phyloP scores from a whole-genome alignment of 2,113 vertebrate genomes.

The Pavo muticus region DNA sequence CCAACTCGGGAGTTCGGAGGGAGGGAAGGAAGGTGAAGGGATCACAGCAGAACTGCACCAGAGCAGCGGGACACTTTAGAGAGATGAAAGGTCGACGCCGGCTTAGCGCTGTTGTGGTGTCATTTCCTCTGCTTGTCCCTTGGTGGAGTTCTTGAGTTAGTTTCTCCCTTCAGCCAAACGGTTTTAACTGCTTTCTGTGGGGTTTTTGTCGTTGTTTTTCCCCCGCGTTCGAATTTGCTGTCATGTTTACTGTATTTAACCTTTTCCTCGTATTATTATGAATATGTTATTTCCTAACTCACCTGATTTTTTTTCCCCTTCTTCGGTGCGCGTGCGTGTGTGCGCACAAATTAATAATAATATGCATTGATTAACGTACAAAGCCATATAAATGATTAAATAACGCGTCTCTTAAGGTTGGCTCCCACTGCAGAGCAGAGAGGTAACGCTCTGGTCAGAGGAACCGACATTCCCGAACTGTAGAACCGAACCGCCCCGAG shows the following conservation, averaged over 20 bases:
- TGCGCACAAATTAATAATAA: neutral
- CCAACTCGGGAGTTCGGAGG: neutral
- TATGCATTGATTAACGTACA: neutral
- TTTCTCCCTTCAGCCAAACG: slow-evolving; percentile 64
- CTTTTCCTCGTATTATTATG: slow-evolving; percentile 65
- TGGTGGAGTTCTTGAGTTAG: slow-evolving; percentile 86
- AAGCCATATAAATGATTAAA: neutral
- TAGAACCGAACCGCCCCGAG: neutral
- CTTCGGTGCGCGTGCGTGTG: neutral
- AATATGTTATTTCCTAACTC: slow-evolving; percentile 41
- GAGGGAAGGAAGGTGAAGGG: neutral
- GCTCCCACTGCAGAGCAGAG: neutral
- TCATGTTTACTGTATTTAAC: slow-evolving; percentile 76
- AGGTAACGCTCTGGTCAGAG: slow-evolving; percentile 47
- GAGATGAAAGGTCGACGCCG: slow-evolving; percentile 72
- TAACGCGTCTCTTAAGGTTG: neutral
- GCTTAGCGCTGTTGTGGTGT: slow-evolving; percentile 57
- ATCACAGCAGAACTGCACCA: neutral
- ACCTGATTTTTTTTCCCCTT: neutral
- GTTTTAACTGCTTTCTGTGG: slow-evolving; percentile 35
- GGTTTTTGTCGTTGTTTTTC: slow-evolving; percentile 9
- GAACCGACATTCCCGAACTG: slow-evolving; percentile 31
- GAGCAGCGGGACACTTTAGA: neutral
- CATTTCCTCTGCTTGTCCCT: slow-evolving; percentile 79
- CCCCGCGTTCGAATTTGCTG: slow-evolving; percentile 50